These are phyloP conservation scores for Alouatta caraya DNA, from an alignment of 2,797 vertebrate genomes.

Conservation along the genomic window DNA sequence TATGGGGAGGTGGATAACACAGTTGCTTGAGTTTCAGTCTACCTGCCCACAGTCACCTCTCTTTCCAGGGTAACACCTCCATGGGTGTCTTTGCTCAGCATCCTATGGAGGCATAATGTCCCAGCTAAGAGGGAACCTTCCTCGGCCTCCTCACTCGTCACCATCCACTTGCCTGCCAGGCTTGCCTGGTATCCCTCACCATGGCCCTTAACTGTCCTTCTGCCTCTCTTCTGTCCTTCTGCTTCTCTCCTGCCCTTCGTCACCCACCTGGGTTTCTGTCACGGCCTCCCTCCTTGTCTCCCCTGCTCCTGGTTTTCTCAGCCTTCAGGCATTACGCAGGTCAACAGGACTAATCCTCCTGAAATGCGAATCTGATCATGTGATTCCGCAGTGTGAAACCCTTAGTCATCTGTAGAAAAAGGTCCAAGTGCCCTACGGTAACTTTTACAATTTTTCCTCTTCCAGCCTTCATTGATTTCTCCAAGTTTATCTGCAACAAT, in stretches of 20 bases:
- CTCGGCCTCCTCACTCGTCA: neutral
- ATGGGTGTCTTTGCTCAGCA: neutral
- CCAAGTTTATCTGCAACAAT: neutral
- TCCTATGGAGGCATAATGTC: fast-evolving
- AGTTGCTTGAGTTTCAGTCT: neutral
- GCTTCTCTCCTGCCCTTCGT: no score
- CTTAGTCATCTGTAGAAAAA: neutral
- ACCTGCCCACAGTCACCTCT: neutral
- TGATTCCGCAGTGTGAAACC: neutral
- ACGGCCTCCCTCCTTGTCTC: no score
- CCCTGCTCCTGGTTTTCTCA: neutral
- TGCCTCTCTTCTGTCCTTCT: neutral
- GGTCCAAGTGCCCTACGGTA: neutral
- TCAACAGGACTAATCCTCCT: neutral
- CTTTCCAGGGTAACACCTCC: fast-evolving
- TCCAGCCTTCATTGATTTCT: neutral
- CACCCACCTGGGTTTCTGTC: neutral
- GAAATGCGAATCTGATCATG: neutral
- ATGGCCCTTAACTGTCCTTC: neutral
- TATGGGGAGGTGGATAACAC: neutral
- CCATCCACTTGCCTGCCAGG: fast-evolving
- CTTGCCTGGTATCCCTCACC: fast-evolving
- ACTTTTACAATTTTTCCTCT: neutral
- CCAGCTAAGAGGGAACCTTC: neutral
- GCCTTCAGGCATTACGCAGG: neutral